Conservation (phyloP, 2,888 invertebrate species). For the Standfussiana lucernea region DNA sequence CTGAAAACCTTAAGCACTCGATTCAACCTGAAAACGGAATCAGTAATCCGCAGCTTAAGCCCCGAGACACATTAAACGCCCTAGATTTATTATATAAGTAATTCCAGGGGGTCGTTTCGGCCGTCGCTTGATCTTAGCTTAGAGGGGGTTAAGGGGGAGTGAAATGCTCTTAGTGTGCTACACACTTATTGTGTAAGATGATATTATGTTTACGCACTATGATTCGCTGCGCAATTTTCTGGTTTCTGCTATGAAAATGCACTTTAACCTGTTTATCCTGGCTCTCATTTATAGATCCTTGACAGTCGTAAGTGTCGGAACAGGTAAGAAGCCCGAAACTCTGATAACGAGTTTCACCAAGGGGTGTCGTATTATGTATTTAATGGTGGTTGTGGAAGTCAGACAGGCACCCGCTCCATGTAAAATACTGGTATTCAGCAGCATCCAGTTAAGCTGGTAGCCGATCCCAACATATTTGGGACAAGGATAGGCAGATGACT, state of each 20-base stretch:
- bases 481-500: background rate
- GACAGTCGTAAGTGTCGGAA: too few species aligned
- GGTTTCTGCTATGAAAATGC: background rate
- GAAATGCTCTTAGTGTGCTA: conserved; percentile 11
- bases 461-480: rapidly evolving
- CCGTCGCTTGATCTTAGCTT: conserved; percentile 62
- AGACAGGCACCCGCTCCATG: background rate
- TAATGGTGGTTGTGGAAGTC: background rate
- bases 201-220: background rate
- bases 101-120: conserved; percentile 60
- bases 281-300: background rate
- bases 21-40: conserved; percentile 47
- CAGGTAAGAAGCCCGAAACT: background rate
- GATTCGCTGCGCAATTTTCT: conserved; percentile 1
- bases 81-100: conserved; percentile 66
- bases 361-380: background rate
- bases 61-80: conserved; percentile 62
- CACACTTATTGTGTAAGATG: conserved; percentile 20
- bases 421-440: background rate
- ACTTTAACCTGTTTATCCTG: background rate
- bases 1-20: conserved; percentile 25
- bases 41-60: conserved; percentile 55
- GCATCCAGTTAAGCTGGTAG: background rate
- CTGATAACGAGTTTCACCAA: background rate
- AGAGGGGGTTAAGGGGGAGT: conserved; percentile 23